A percentile compares a stretch with the other conserved stretches of the same genome.
Evolutionary conservation across 2,113 vertebrate species (phyloP).

Genomic region (Anarrhichthys ocellatus): DNA sequence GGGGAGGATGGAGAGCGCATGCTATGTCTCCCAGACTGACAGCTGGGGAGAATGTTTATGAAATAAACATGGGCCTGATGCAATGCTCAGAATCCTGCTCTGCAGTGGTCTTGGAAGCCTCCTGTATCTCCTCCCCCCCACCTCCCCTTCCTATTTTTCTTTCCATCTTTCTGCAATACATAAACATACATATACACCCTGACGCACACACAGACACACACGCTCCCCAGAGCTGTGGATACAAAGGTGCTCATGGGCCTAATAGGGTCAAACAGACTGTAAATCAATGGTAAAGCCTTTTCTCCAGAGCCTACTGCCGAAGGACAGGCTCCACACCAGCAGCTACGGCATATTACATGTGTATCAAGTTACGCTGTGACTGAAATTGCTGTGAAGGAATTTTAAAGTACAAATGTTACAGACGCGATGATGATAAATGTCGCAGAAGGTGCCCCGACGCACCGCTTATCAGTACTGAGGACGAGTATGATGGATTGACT

Average conservation of each 20-base stretch:
- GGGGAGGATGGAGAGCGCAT: constrained; percentile 38
- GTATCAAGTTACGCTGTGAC: constrained; percentile 30
- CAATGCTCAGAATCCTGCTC: constrained; percentile 71
- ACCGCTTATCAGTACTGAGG: constrained; percentile 40
- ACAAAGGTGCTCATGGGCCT: constrained; percentile 72
- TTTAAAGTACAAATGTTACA: constrained; percentile 38
- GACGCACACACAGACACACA: constrained; percentile 30
- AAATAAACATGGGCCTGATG: constrained; percentile 84
- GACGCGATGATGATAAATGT: constrained; percentile 51
- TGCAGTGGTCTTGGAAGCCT: constrained; percentile 75
- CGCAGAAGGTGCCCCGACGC: neutral
- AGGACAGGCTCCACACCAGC: constrained; percentile 40
- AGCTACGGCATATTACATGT: constrained; percentile 4
- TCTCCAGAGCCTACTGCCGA: constrained; percentile 51
- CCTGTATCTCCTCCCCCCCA: constrained; percentile 45
- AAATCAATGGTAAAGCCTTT: constrained; percentile 72
- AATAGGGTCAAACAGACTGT: constrained; percentile 80
- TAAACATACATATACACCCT: constrained; percentile 43
- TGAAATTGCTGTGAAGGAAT: constrained; percentile 28
- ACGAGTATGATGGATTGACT: constrained; percentile 59
- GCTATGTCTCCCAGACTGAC: constrained; percentile 72
- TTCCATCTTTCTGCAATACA: constrained; percentile 51
- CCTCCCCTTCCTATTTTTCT: constrained; percentile 38
- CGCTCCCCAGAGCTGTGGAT: constrained; percentile 64
- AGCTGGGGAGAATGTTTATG: constrained; percentile 79